Evolutionary conservation across 2,797 vertebrate species (phyloP).

Genomic region (Euthynnus affinis): DNA sequence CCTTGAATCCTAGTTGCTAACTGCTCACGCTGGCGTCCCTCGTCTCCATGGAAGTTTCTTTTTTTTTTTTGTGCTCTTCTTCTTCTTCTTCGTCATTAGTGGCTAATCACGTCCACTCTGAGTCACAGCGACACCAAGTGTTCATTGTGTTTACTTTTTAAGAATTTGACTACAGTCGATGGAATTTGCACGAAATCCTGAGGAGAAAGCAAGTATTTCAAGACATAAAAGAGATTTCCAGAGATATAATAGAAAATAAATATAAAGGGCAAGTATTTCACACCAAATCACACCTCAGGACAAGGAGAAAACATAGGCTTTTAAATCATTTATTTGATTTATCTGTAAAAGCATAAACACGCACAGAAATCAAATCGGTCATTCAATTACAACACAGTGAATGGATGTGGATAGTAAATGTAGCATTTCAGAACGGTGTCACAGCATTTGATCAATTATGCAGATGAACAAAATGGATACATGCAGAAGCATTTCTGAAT

Average conservation of each 20-base stretch:
- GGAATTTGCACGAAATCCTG: no score
- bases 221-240: neutral
- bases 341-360: no score
- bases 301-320: neutral
- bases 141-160: neutral
- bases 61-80: neutral
- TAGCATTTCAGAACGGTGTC: neutral
- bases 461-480: neutral
- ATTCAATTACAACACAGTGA: neutral
- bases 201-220: neutral
- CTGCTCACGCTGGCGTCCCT: slow-evolving; percentile 13
- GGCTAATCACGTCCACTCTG: neutral
- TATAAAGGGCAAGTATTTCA: neutral
- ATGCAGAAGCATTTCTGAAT: neutral
- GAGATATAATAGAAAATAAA: no score
- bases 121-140: neutral
- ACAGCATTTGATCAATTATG: neutral
- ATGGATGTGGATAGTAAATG: neutral
- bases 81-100: neutral
- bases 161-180: no score
- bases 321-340: no score
- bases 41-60: slow-evolving; percentile 52
- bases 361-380: neutral
- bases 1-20: neutral
- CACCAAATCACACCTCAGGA: neutral